Percentiles rank a stretch among this genome's conserved stretches.
phyloP scores from a whole-genome alignment of 1,140 invertebrate genomes.

The Aplysia californica region DNA sequence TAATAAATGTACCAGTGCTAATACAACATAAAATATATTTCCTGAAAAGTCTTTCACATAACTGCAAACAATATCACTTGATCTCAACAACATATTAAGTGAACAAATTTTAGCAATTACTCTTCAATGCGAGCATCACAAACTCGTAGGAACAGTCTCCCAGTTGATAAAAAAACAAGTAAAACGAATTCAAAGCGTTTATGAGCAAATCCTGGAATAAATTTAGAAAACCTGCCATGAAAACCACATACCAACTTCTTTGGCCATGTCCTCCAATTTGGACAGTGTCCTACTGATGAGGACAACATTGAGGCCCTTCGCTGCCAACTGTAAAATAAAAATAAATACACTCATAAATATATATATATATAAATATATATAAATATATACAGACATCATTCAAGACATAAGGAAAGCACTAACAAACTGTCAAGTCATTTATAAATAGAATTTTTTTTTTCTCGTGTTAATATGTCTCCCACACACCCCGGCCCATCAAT shows the following conservation, averaged over 20 bases:
- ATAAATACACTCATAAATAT: not conserved
- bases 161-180: too few relatives aligned
- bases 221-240: too few relatives aligned
- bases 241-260: conserved; percentile 80
- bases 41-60: too few relatives aligned
- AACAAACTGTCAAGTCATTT: not conserved
- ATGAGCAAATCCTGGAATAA: too few relatives aligned
- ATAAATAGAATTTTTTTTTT: not conserved
- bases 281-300: conserved; percentile 86
- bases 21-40: too few relatives aligned
- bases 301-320: conserved; percentile 85
- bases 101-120: too few relatives aligned
- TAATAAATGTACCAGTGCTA: too few relatives aligned
- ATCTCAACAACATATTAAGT: too few relatives aligned
- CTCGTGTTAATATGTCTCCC: not conserved
- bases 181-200: too few relatives aligned
- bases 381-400: not conserved
- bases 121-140: too few relatives aligned
- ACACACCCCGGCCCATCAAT: not conserved
- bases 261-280: conserved; percentile 84
- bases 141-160: too few relatives aligned
- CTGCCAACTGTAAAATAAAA: conserved; percentile 76
- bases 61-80: too few relatives aligned
- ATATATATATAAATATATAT: conserved; percentile 10
- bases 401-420: not conserved